Conservation (phyloP, 1,140 invertebrate genomes). For the Trichogramma pretiosum region DNA sequence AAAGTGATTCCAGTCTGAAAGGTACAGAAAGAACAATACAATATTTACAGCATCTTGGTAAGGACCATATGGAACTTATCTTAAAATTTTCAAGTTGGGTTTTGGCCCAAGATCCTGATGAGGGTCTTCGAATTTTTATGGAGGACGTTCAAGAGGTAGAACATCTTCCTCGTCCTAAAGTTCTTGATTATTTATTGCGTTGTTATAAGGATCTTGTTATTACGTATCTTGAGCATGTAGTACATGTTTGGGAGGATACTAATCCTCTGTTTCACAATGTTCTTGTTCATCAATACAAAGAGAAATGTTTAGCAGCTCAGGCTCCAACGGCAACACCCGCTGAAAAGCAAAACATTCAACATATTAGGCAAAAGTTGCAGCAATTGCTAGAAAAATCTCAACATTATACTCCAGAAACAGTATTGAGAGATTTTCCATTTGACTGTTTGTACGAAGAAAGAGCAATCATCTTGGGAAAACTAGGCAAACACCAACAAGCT, state of each 20-base stretch:
- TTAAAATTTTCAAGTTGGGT: conserved; percentile 94
- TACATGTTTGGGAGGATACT: conserved; percentile 80
- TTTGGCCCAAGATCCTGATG: conserved; percentile 72
- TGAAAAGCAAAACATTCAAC: conserved; percentile 52
- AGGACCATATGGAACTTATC: conserved; percentile 81
- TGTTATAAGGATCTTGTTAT: conserved; percentile 75
- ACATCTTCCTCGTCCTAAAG: conserved; percentile 74
- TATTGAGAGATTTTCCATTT: conserved; percentile 78
- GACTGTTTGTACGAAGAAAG: conserved; percentile 85
- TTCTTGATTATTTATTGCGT: conserved; percentile 79
- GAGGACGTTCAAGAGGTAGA: conserved; percentile 86
- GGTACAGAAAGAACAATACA: conserved; percentile 77
- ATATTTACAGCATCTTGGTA: conserved; percentile 86
- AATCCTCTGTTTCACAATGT: conserved; percentile 84
- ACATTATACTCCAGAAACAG: conserved; percentile 78
- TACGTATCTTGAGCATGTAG: conserved; percentile 90
- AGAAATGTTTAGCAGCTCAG: conserved; percentile 52
- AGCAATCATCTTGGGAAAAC: conserved; percentile 80
- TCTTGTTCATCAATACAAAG: conserved; percentile 76
- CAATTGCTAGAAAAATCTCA: conserved; percentile 76
- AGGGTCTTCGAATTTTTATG: conserved; percentile 90
- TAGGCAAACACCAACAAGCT: conserved; percentile 83
- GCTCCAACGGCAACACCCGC: conserved; percentile 51
- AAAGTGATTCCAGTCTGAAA: conserved; percentile 66
- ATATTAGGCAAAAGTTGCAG: conserved; percentile 67